A percentile compares a stretch with the other conserved stretches of the same genome.
These are phyloP conservation scores for Micrasema longulum DNA, from an alignment of 1,140 invertebrate species.

Conservation along the genomic window DNA sequence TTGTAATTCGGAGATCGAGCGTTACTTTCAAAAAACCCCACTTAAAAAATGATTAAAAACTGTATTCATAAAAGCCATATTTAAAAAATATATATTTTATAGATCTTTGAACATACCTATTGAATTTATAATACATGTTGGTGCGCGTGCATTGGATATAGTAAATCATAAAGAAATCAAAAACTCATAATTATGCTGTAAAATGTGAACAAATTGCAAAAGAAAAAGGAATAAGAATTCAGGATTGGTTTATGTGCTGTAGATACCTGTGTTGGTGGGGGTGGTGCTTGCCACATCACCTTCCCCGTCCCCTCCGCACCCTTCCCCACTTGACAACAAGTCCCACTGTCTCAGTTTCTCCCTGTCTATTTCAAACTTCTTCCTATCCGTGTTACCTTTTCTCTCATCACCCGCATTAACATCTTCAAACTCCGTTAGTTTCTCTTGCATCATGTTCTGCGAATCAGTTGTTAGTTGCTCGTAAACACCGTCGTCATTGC, in stretches of 20 bases:
- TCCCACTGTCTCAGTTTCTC: slow-evolving; percentile 90
- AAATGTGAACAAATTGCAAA: slow-evolving; percentile 1
- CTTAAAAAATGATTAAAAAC: no score
- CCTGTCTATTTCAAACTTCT: slow-evolving; percentile 78
- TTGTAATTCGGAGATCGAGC: no score
- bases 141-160: no score
- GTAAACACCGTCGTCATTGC: slow-evolving; percentile 64
- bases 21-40: no score
- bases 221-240: background rate
- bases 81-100: no score
- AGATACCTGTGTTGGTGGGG: slow-evolving; percentile 45
- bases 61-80: no score
- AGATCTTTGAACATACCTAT: no score
- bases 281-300: slow-evolving; percentile 59
- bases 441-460: slow-evolving; percentile 6
- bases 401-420: background rate
- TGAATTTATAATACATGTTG: no score
- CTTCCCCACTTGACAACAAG: slow-evolving; percentile 81
- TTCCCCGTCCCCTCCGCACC: slow-evolving; percentile 67
- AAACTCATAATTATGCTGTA: no score
- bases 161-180: no score
- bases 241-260: slow-evolving; percentile 38
- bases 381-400: slow-evolving; percentile 55
- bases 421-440: background rate
- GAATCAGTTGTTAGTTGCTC: slow-evolving; percentile 63